Conservation (phyloP, 2,797 vertebrate species). For the Notolepis coatsorum region DNA sequence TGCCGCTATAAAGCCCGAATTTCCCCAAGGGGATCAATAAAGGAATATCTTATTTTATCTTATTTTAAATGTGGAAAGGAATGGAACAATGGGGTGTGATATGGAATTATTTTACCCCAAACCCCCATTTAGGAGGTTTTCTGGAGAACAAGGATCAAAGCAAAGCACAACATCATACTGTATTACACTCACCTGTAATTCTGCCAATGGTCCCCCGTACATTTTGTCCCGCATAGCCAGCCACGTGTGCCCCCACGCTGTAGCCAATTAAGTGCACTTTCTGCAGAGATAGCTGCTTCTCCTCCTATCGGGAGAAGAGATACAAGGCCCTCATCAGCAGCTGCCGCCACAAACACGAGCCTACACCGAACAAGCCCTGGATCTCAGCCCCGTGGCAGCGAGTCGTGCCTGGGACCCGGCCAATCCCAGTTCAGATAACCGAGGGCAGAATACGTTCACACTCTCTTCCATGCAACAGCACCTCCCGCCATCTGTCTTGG, state of each 20-base stretch:
- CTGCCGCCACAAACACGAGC: slow-evolving; percentile 23
- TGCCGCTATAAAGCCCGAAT: too few relatives aligned
- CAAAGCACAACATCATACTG: too few relatives aligned
- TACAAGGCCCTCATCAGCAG: slow-evolving; percentile 36
- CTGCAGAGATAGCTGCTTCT: slow-evolving; percentile 80
- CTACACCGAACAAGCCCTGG: slow-evolving; percentile 26
- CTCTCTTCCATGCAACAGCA: slow-evolving; percentile 42
- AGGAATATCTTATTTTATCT: too few relatives aligned
- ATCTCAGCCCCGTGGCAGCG: slow-evolving; percentile 32
- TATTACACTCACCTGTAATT: slow-evolving; percentile 90
- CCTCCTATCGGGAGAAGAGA: slow-evolving; percentile 76
- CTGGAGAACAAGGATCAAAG: too few relatives aligned
- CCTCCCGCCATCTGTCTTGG: slow-evolving; percentile 57
- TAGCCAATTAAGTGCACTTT: slow-evolving; percentile 96
- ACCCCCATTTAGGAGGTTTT: too few relatives aligned
- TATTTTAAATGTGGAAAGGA: too few relatives aligned
- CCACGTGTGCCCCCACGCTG: slow-evolving; percentile 95
- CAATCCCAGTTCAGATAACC: slow-evolving; percentile 35
- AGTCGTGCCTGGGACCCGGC: slow-evolving; percentile 36
- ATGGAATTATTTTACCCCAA: too few relatives aligned
- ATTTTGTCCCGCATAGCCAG: slow-evolving; percentile 89
- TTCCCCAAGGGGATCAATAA: too few relatives aligned
- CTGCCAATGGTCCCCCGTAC: slow-evolving; percentile 88
- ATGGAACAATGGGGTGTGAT: too few relatives aligned
- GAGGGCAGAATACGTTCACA: slow-evolving; percentile 23